Conservation (phyloP, 2,888 invertebrate species). For the Noctua janthe region DNA sequence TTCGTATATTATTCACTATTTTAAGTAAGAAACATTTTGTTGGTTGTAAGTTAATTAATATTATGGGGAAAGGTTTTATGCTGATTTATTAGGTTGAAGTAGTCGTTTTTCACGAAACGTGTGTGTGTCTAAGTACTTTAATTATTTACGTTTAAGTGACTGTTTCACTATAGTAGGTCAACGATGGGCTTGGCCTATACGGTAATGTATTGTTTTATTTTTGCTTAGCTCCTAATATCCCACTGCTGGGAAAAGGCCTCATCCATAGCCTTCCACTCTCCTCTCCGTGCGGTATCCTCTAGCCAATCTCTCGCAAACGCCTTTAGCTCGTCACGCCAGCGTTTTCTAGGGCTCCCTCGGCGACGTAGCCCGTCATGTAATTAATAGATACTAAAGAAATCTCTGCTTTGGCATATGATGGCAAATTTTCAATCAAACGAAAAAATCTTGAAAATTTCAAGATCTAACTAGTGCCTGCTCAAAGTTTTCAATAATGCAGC, state of each 20-base stretch:
- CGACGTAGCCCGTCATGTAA: too few species aligned
- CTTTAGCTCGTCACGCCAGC: too few species aligned
- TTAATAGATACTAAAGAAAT: background rate
- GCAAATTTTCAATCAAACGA: background rate
- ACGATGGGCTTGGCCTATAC: too few species aligned
- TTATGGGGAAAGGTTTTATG: conserved; percentile 26
- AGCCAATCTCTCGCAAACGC: too few species aligned
- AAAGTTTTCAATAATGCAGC: background rate
- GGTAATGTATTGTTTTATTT: too few species aligned
- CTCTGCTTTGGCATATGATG: background rate
- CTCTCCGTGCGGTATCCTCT: too few species aligned
- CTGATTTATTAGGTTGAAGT: conserved; percentile 14
- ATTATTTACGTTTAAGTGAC: background rate
- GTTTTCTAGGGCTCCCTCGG: too few species aligned
- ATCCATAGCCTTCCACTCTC: too few species aligned
- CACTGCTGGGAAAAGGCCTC: too few species aligned
- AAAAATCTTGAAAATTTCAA: background rate
- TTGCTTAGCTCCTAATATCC: too few species aligned
- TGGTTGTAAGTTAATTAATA: conserved; percentile 43
- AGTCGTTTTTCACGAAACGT: background rate
- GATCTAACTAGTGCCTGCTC: background rate
- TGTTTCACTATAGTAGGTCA: too few species aligned
- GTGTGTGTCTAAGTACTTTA: background rate
- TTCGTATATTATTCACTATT: conserved; percentile 42
- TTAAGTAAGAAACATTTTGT: conserved; percentile 32